A percentile compares a stretch with the other conserved stretches of the same genome.
Conservation (phyloP, 1,140 invertebrate species). For the Heliothis virescens region DNA sequence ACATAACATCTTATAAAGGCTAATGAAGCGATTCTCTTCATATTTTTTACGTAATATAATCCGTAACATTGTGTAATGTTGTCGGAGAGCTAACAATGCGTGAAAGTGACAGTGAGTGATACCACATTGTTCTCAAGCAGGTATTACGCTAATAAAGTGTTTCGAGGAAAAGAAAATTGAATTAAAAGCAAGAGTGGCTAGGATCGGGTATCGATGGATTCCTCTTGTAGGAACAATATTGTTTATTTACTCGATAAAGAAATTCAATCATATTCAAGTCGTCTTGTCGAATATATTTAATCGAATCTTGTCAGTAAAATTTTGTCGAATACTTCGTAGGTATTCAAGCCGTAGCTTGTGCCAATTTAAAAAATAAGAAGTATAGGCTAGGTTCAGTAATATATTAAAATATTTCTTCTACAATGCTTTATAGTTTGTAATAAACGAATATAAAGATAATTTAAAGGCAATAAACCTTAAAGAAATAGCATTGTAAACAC, state of each 20-base stretch:
- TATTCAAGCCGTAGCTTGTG: too few species aligned
- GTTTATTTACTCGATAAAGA: too few species aligned
- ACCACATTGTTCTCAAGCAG: slow-evolving; percentile 33
- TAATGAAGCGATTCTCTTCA: slow-evolving; percentile 23
- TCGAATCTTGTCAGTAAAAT: too few species aligned
- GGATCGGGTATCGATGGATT: not conserved
- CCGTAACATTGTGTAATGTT: slow-evolving; percentile 27
- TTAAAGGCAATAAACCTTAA: not conserved
- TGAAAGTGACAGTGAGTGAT: slow-evolving; percentile 51
- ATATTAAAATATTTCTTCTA: too few species aligned
- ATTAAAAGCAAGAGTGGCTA: slow-evolving; percentile 17
- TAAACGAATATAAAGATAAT: too few species aligned
- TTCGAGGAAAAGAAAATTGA: slow-evolving; percentile 9
- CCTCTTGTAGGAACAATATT: not conserved
- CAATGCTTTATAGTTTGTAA: too few species aligned
- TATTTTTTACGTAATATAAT: slow-evolving; percentile 24
- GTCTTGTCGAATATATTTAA: too few species aligned
- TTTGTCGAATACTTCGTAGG: too few species aligned
- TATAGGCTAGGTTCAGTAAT: too few species aligned
- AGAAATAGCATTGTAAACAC: too few species aligned
- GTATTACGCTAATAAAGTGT: slow-evolving; percentile 3
- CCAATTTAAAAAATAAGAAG: too few species aligned
- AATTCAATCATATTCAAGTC: too few species aligned
- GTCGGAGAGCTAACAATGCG: slow-evolving; percentile 38
- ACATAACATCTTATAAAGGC: not conserved